A percentile compares a stretch with the other conserved stretches of the same genome.
These are phyloP conservation scores for Benthosema pterotum DNA, from an alignment of 2,797 vertebrate species.

Conservation along the genomic window DNA sequence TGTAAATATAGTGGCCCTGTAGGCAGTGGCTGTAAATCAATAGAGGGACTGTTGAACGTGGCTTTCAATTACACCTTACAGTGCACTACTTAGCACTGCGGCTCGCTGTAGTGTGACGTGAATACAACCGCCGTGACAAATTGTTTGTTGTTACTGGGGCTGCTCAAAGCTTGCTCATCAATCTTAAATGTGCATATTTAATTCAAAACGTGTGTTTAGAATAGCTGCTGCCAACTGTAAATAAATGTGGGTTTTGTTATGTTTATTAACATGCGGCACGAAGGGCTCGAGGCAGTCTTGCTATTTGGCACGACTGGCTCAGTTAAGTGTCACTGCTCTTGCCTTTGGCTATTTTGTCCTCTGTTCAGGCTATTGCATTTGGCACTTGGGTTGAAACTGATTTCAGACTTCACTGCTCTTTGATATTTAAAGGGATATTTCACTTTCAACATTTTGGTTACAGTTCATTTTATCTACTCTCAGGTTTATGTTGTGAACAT, in stretches of 20 bases:
- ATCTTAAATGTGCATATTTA: constrained; percentile 49
- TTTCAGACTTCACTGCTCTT: too few relatives aligned
- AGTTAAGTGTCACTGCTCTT: too few relatives aligned
- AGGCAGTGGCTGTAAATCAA: constrained; percentile 23
- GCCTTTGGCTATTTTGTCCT: too few relatives aligned
- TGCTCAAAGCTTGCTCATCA: constrained; percentile 41
- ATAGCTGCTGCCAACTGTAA: constrained; percentile 4
- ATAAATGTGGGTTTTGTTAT: not conserved
- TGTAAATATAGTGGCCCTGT: not conserved
- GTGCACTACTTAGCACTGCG: constrained; percentile 1
- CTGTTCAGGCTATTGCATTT: too few relatives aligned
- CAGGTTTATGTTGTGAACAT: too few relatives aligned
- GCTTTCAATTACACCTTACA: constrained; percentile 19
- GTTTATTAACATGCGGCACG: not conserved
- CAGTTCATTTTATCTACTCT: too few relatives aligned
- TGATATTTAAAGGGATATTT: too few relatives aligned
- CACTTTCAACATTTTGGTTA: too few relatives aligned
- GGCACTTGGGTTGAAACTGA: too few relatives aligned
- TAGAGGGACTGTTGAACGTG: constrained; percentile 1
- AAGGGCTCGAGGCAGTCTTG: too few relatives aligned
- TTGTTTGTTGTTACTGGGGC: constrained; percentile 23
- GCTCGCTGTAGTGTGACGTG: constrained; percentile 15
- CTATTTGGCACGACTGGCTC: too few relatives aligned
- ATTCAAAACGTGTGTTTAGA: constrained; percentile 28
- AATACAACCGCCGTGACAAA: constrained; percentile 28